phyloP scores from a whole-genome alignment of 92 coral and sea anemone genomes.

The Siderastrea radians region DNA sequence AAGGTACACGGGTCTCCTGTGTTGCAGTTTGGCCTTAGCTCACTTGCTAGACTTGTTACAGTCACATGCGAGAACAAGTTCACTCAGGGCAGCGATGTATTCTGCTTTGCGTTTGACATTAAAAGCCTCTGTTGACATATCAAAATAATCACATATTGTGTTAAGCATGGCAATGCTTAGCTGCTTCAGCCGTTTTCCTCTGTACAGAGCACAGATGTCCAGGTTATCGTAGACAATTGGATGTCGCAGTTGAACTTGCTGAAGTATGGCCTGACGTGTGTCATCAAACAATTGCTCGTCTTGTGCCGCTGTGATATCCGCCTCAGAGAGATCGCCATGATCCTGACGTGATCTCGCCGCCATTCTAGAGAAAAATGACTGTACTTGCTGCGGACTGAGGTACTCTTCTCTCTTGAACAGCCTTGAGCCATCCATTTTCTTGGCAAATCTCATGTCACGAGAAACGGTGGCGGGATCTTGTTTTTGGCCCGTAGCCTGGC shows the following conservation, averaged over 20 bases:
- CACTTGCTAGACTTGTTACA: too few relatives aligned
- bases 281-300: background rate
- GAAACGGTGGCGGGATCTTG: conserved; percentile 65
- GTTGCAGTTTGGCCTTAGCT: too few relatives aligned
- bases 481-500: conserved; percentile 67
- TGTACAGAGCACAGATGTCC: conserved; percentile 22
- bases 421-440: conserved; percentile 58
- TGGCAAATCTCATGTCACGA: conserved; percentile 65
- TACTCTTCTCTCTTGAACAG: conserved; percentile 51
- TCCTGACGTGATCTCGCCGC: conserved; percentile 27
- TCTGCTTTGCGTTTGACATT: conserved; percentile 26
- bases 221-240: conserved; percentile 36
- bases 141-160: conserved; percentile 28
- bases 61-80: too few relatives aligned
- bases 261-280: background rate
- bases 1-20: too few relatives aligned
- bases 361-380: conserved; percentile 65
- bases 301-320: background rate
- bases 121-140: conserved; percentile 26
- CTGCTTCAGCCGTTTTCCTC: conserved; percentile 13
- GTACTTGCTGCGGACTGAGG: conserved; percentile 61
- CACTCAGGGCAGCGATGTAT: conserved; percentile 6
- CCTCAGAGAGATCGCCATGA: conserved; percentile 1
- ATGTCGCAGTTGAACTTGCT: background rate
- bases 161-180: conserved; percentile 39